Base-by-base conservation (phyloP, 2,797 vertebrate species). In the Melanotaenia boesemani region DNA sequence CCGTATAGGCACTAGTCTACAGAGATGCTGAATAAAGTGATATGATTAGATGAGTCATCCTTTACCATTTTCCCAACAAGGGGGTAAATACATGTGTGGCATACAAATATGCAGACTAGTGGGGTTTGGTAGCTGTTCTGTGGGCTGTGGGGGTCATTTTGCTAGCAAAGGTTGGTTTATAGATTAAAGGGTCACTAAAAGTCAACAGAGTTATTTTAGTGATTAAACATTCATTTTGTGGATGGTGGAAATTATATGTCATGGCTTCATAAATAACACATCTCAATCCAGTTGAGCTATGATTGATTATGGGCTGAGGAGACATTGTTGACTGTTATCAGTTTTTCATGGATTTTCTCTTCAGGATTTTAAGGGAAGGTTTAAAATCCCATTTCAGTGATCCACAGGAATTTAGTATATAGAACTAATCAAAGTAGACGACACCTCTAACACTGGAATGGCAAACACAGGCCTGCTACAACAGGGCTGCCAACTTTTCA, bases 1-100 rank as follows among this genome's bases (percentile, higher is more conserved):
- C 7, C 59, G 11, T 34, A 32, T 16, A 30, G 54, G 15, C 22
- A 16, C 13, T 56, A 9, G 50, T 63, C 13, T 56, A 18, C 26
- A 44, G 28, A 63, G 60, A 71, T 30, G 60, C 44, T 44, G 28
- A 44, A 55, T 54, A 44, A 44, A 55, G 12, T 13, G 24, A 62
- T 39, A 52, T 30, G n/a, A 22, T 12, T 41, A 15, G 60, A 58
- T 72, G 52, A 48, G 28, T 63, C 70, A 72, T 64, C 55, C 37
- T 64, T 57, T 46, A 36, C 32, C 52, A 15, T 57, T 46, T 48
- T 34, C n/a, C 46, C 39, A 20, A 58, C 54, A 36, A n/a, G 61
- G 57, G 52, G 52, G 37, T 44, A n/a, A 63, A 30, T 2, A 15
- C 24, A 41, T 41, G 39, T 50, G 44, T 20, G n/a, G n/a, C 52